Conservation (phyloP, 2,113 vertebrate genomes). For the Neomonachus schauinslandi region DNA sequence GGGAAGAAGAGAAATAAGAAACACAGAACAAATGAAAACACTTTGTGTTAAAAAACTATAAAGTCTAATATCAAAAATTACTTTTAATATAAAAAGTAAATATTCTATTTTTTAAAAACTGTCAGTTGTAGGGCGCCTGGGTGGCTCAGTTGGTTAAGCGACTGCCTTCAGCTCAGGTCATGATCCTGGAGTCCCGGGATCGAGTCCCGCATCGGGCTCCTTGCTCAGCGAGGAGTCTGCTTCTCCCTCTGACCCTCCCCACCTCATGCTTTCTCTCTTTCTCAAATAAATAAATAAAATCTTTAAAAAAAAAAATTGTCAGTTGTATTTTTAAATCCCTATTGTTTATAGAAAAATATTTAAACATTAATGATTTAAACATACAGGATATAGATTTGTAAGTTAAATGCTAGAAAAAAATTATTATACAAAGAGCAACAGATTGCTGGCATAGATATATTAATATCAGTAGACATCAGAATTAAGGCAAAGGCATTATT, state of each 20-base stretch:
- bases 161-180: too few relatives aligned
- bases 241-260: too few relatives aligned
- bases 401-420: not conserved
- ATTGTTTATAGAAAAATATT: not conserved
- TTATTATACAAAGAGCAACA: not conserved
- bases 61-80: not conserved
- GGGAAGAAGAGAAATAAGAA: not conserved
- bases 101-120: not conserved
- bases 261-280: too few relatives aligned
- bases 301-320: too few relatives aligned
- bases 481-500: not conserved
- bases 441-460: not conserved
- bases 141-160: too few relatives aligned
- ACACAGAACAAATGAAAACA: not conserved
- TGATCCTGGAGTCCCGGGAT: too few relatives aligned
- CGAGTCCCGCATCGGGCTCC: too few relatives aligned
- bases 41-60: not conserved
- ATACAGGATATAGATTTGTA: not conserved
- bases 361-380: not conserved
- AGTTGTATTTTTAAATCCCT: not conserved
- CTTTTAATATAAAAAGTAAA: not conserved
- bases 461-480: not conserved
- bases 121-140: too few relatives aligned
- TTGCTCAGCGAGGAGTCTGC: too few relatives aligned
- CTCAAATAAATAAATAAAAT: too few relatives aligned